Evolutionary conservation across 2,797 vertebrate species (phyloP).

Genomic region (Poecilia gillii): DNA sequence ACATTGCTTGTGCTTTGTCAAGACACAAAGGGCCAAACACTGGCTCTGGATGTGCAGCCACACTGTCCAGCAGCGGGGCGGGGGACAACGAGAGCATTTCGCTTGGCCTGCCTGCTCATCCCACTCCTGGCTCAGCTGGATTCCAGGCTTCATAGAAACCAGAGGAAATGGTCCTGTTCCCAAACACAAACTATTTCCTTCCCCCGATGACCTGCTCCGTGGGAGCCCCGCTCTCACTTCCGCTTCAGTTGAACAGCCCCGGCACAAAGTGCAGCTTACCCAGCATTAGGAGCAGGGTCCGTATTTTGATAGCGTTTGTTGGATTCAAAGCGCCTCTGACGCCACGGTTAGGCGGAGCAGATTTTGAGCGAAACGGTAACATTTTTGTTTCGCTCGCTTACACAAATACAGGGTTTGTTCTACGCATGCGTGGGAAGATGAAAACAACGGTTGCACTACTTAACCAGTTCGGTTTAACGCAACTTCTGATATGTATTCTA

Average conservation of each 20-base stretch:
- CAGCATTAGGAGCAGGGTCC: constrained; percentile 21
- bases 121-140: constrained; percentile 60
- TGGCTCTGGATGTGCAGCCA: constrained; percentile 7
- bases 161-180: constrained; percentile 78
- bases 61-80: constrained; percentile 11
- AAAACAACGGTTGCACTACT: too few species aligned
- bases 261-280: constrained; percentile 31
- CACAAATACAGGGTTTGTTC: too few species aligned
- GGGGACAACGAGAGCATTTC: constrained; percentile 1
- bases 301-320: neutral
- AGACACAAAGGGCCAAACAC: constrained; percentile 4
- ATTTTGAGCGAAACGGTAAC: neutral
- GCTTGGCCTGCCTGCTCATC: constrained; percentile 22
- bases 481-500: too few species aligned
- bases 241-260: constrained; percentile 55
- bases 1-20: neutral
- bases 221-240: constrained; percentile 68
- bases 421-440: too few species aligned
- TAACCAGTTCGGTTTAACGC: too few species aligned
- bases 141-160: constrained; percentile 70
- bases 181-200: constrained; percentile 81
- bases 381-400: too few species aligned
- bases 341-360: neutral
- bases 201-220: constrained; percentile 67
- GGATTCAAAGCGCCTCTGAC: neutral